Base-by-base conservation (phyloP, 2,113 vertebrate genomes). In the Vidua chalybeata region DNA sequence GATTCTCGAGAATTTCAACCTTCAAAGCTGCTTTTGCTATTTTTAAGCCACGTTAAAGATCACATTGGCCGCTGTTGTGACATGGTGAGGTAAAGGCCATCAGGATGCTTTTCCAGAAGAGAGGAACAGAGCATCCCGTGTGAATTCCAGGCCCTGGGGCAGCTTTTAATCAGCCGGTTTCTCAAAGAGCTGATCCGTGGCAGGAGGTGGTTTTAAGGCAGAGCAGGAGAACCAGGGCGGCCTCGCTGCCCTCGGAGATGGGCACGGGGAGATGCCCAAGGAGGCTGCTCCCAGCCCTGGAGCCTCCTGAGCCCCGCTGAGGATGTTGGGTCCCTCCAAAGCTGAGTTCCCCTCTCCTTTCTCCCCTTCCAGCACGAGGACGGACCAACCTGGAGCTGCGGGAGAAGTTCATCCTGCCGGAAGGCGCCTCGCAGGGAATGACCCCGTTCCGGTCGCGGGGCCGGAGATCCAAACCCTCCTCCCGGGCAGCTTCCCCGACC, bases 381-480 rank as follows among this genome's bases (percentile, higher is more conserved):
- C 98, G 99, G 80, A 99, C 99, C 92, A 99, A 99, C 98, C 98
- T 99, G 52, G 99, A 99, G 95, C 98, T 99, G 64, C 97, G 99
- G 61, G 99, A 99, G 97, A 99, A 99, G 94, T 99, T 99, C 97
- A 99, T 99, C 97, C 97, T 99, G 22, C 99, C 99, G 0, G 99
- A 99, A 66, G 99, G 99, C 33, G 98, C 98, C 10, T 98, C 99
- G 9, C 99, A 99, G 97, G 98, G 99, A 18, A 98, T 99, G 98
- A 99, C 99, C 0, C 98, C 99, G 1, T 99, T 99, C 98, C 98
- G 99, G 1, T 99, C 99, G 2, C 98, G 99, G 59, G 99, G 99
- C 46, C 98, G 99, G 8, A 98, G 99, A 31, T 99, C 99, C 35
- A 99, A 99, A 33, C 99, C 99, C 0, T 99, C 99, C 22, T 99